phyloP scores from a whole-genome alignment of 2,113 vertebrate species.

The Amblyopsis rosae region DNA sequence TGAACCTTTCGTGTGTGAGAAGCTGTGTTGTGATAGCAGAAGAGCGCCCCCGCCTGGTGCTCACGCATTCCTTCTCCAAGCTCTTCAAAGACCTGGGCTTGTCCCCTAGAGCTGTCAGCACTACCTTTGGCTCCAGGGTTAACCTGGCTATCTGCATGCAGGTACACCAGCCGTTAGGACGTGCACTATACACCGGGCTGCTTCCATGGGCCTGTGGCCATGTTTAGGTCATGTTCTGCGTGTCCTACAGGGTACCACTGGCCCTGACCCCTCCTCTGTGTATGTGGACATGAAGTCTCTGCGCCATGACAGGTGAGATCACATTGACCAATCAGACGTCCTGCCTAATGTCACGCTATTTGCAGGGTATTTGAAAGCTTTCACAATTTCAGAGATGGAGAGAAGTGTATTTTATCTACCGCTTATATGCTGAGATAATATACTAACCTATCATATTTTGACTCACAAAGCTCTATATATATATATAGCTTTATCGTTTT shows the following conservation, averaged over 20 bases:
- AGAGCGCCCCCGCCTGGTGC: slow-evolving; percentile 87
- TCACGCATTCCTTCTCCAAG: slow-evolving; percentile 95
- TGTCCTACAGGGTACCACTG: slow-evolving; percentile 89
- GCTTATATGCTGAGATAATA: too few relatives aligned
- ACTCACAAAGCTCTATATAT: too few relatives aligned
- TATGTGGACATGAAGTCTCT: slow-evolving; percentile 98
- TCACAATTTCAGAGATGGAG: background rate
- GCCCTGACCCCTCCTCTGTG: slow-evolving; percentile 95
- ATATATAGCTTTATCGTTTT: too few relatives aligned
- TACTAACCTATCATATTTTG: too few relatives aligned
- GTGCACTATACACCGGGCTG: background rate
- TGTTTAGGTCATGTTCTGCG: slow-evolving; percentile 25
- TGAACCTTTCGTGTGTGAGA: slow-evolving; percentile 91
- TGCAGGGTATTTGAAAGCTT: background rate
- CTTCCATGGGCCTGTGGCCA: background rate
- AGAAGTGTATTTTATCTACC: too few relatives aligned
- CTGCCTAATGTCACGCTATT: background rate
- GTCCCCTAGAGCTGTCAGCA: slow-evolving; percentile 91
- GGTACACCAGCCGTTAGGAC: slow-evolving; percentile 68
- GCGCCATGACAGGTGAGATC: slow-evolving; percentile 91
- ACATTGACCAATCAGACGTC: background rate
- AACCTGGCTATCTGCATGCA: slow-evolving; percentile 95
- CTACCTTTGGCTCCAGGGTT: slow-evolving; percentile 93
- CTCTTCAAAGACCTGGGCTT: slow-evolving; percentile 96
- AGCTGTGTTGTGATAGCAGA: slow-evolving; percentile 95